phyloP scores from a whole-genome alignment of 1,140 invertebrate genomes.

The Gryon sp. region DNA sequence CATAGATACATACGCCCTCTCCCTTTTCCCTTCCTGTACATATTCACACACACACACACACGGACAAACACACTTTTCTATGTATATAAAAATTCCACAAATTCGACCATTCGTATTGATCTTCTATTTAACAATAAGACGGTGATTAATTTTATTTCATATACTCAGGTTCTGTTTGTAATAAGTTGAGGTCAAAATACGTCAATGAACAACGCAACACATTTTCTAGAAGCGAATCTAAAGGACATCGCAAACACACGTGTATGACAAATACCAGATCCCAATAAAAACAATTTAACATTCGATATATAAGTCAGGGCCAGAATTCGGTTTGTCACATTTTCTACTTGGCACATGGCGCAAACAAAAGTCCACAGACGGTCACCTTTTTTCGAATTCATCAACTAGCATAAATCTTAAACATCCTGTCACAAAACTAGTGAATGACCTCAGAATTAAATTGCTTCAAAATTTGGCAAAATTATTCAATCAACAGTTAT shows the following conservation, averaged over 20 bases:
- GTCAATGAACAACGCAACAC: constrained; percentile 2
- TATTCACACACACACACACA: too few relatives aligned
- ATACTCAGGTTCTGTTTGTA: background rate
- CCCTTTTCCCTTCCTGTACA: too few relatives aligned
- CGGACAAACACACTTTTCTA: background rate
- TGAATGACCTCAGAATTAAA: too few relatives aligned
- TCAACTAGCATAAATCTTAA: constrained; percentile 17
- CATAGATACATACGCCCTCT: constrained; percentile 2
- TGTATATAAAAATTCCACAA: background rate
- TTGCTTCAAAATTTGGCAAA: too few relatives aligned
- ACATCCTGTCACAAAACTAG: constrained; percentile 15
- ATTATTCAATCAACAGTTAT: too few relatives aligned
- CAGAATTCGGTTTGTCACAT: constrained; percentile 15
- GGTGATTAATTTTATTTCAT: constrained; percentile 10
- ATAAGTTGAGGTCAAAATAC: background rate
- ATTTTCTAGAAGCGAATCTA: constrained; percentile 2
- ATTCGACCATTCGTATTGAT: constrained; percentile 12
- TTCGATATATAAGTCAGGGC: constrained; percentile 25
- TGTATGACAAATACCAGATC: constrained; percentile 18
- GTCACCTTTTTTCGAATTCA: constrained; percentile 16
- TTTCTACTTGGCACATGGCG: constrained; percentile 9
- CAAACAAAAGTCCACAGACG: constrained; percentile 14
- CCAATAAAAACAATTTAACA: constrained; percentile 7
- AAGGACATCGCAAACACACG: constrained; percentile 25
- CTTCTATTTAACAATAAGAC: constrained; percentile 10